A percentile compares a stretch with the other conserved stretches of the same genome.
These are phyloP conservation scores for Xanthorhoe designata DNA, from an alignment of 2,888 invertebrate species.

Conservation along the genomic window DNA sequence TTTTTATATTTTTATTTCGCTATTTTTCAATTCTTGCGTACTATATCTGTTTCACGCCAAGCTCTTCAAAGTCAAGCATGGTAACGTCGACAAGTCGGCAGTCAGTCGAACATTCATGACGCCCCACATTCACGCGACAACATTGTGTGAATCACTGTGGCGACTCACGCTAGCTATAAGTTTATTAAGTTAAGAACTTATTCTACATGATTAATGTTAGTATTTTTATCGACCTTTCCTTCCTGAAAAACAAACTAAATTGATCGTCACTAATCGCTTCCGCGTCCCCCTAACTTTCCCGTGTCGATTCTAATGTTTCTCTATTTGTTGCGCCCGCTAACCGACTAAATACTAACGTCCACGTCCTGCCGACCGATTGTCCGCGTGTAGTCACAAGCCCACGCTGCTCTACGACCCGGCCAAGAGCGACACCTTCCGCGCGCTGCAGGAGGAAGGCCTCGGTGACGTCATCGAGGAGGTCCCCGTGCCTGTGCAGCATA, in stretches of 20 bases:
- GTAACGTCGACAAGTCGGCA: constrained; percentile 66
- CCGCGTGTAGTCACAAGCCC: constrained; percentile 85
- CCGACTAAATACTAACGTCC: constrained; percentile 81
- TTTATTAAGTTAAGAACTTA: constrained; percentile 70
- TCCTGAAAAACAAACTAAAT: constrained; percentile 87
- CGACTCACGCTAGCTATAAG: constrained; percentile 57
- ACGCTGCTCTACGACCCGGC: constrained; percentile 93
- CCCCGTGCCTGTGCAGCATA: constrained; percentile 89
- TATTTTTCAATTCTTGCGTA: constrained; percentile 71
- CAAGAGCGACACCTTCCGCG: constrained; percentile 95
- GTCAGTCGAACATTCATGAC: constrained; percentile 50
- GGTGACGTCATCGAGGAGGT: constrained; percentile 89
- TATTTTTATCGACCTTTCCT: constrained; percentile 94
- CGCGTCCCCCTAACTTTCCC: constrained; percentile 64
- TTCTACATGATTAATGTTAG: constrained; percentile 87
- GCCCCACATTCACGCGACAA: constrained; percentile 63
- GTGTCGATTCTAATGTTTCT: constrained; percentile 71
- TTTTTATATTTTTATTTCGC: constrained; percentile 78
- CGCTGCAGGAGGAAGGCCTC: constrained; percentile 91
- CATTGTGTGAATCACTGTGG: constrained; percentile 60
- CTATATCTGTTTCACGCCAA: constrained; percentile 65
- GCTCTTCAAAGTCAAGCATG: constrained; percentile 57
- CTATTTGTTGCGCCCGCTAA: constrained; percentile 81
- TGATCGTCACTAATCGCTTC: constrained; percentile 43
- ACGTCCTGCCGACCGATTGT: constrained; percentile 63